Evolutionary conservation across 2,888 invertebrate species (phyloP).

Genomic region (Anticlea derivata): DNA sequence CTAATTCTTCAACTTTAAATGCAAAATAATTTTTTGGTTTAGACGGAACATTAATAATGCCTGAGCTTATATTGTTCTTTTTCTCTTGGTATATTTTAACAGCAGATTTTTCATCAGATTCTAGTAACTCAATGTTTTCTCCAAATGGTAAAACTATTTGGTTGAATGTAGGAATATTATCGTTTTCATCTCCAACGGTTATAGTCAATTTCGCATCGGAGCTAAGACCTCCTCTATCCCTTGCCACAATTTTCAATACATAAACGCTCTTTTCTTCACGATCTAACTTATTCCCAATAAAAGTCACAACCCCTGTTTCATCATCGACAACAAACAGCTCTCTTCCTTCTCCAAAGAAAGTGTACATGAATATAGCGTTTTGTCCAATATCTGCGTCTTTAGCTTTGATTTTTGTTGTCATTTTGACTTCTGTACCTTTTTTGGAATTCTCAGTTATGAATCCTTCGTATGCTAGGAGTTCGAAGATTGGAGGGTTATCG

Average conservation of each 20-base stretch:
- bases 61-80: conserved; percentile 55
- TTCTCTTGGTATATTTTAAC: conserved; percentile 75
- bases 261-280: conserved; percentile 89
- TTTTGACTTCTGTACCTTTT: conserved; percentile 87
- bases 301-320: conserved; percentile 84
- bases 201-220: conserved; percentile 89
- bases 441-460: conserved; percentile 90
- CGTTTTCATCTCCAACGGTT: conserved; percentile 90
- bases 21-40: conserved; percentile 71
- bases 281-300: conserved; percentile 86
- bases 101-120: conserved; percentile 82
- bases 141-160: conserved; percentile 88
- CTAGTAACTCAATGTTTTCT: conserved; percentile 86
- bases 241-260: conserved; percentile 88
- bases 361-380: conserved; percentile 88
- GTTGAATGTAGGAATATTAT: conserved; percentile 89
- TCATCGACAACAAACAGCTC: conserved; percentile 88
- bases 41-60: conserved; percentile 58
- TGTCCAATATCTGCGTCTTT: conserved; percentile 88
- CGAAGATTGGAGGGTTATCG: conserved; percentile 93
- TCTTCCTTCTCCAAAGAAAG: conserved; percentile 89
- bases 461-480: conserved; percentile 88
- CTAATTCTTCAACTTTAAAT: conserved; percentile 55
- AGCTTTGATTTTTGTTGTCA: conserved; percentile 87
- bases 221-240: conserved; percentile 89